Evolutionary conservation across 2,797 vertebrate genomes (phyloP).

Genomic region (Falco biarmicus): DNA sequence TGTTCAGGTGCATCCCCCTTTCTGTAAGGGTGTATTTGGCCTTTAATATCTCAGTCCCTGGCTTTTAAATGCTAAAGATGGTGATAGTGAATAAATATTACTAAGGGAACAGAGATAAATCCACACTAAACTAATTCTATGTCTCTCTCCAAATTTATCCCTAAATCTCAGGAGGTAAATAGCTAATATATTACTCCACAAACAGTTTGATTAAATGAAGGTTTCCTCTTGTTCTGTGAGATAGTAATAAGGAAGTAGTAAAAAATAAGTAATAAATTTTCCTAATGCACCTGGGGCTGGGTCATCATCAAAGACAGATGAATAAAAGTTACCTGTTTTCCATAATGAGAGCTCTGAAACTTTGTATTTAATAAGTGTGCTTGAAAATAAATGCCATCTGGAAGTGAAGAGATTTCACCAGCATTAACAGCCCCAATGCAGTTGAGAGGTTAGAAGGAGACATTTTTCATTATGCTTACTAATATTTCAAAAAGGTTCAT

Average conservation of each 20-base stretch:
- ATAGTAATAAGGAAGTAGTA: conserved; percentile 15
- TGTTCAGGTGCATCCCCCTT: neutral
- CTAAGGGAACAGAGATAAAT: neutral
- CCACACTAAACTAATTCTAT: neutral
- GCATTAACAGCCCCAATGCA: neutral
- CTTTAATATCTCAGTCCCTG: neutral
- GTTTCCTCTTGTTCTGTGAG: neutral
- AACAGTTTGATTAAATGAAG: conserved; percentile 18
- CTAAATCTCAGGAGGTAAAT: neutral
- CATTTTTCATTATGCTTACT: neutral
- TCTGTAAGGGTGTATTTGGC: neutral
- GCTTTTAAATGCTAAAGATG: neutral
- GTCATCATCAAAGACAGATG: neutral
- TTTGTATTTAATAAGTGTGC: neutral
- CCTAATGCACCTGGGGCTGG: neutral
- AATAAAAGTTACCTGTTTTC: neutral
- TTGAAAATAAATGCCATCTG: neutral
- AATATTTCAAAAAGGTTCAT: neutral
- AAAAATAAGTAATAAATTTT: conserved; percentile 23
- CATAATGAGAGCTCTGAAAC: neutral
- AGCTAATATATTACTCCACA: neutral
- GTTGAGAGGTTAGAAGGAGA: neutral
- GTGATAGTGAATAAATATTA: neutral
- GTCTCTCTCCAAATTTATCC: conserved; percentile 1
- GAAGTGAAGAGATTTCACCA: neutral